Conservation (phyloP, 2,888 invertebrate species). For the Drosophila testacea region DNA sequence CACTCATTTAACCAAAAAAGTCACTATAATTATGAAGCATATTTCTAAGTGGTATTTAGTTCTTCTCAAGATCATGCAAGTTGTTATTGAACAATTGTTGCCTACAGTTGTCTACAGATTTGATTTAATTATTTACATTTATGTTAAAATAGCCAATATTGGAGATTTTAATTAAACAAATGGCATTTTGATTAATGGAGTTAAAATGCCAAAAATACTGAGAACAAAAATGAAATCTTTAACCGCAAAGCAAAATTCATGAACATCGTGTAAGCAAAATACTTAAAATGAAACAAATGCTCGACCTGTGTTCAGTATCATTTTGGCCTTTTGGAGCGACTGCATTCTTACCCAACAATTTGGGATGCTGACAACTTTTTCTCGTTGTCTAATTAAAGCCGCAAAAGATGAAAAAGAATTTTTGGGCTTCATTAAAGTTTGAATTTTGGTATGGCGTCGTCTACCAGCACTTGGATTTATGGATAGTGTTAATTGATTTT, state of each 20-base stretch:
- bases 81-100: slow-evolving; percentile 6
- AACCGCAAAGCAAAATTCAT: slow-evolving; percentile 36
- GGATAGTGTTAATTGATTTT: slow-evolving; percentile 58
- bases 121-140: slow-evolving; percentile 43
- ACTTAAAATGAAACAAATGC: slow-evolving; percentile 29
- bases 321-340: slow-evolving; percentile 54
- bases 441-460: slow-evolving; percentile 28
- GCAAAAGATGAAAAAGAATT: slow-evolving; percentile 64
- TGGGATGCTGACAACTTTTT: slow-evolving; percentile 46
- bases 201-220: slow-evolving; percentile 52
- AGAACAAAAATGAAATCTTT: neutral
- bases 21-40: slow-evolving; percentile 10
- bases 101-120: neutral
- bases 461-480: slow-evolving; percentile 23
- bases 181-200: slow-evolving; percentile 71
- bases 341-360: slow-evolving; percentile 59
- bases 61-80: neutral
- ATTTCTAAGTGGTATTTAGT: neutral
- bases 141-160: slow-evolving; percentile 52
- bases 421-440: slow-evolving; percentile 66
- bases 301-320: slow-evolving; percentile 34
- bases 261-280: slow-evolving; percentile 53
- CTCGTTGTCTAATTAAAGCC: slow-evolving; percentile 68
- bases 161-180: slow-evolving; percentile 66
- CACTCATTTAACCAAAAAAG: slow-evolving; percentile 2